Evolutionary conservation across 2,888 invertebrate species (phyloP), one percentile per base, ranked within the genome.

Genomic region (Halictus ligatus): DNA sequence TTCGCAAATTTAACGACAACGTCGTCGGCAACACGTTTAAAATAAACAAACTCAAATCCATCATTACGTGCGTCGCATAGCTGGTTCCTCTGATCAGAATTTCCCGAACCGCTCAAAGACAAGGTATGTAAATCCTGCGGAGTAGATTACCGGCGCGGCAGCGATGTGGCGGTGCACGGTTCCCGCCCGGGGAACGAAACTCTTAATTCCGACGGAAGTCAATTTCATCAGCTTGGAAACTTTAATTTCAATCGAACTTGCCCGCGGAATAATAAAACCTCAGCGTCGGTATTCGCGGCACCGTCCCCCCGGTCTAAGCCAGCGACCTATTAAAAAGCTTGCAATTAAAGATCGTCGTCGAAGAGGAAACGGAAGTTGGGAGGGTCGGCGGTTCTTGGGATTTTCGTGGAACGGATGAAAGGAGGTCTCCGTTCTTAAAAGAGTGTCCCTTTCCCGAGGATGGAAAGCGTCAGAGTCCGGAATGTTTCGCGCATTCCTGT

Each of bases 191-290:
- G 50, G 64, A 67, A 40, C 46, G 74, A 69, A 75, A 80, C 80
- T 80, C 80, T 80, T 75, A 75, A 75, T 80, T 69, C 80, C 69
- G 58, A 79, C 75, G 83, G 58, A 79, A 85, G 79, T 83, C 85
- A 85, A 85, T 85, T 83, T 85, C 85, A 85, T 76, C 85, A 64
- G 79, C 67, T 73, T 46, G 75, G 79, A 85, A 85, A 85, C 85
- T 83, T 85, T 85, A 85, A 85, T 85, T 85, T 85, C 85, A 85
- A 85, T 85, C 85, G 85, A 83, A 85, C 85, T 83, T 83, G 78
- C 73, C 83, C 83, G 83, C 76, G 76, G 85, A 85, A 85, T 85
- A 85, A 85, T 85, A 85, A 83, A 85, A 78, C 18, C 54, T 0
- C 64, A 15, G 35, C 29, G 48, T 15, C 12, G 29, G 29, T 43